Evolutionary conservation across 1,140 invertebrate genomes (phyloP), one percentile per base, ranked within the genome.

Genomic region (Drosophila takahashii): DNA sequence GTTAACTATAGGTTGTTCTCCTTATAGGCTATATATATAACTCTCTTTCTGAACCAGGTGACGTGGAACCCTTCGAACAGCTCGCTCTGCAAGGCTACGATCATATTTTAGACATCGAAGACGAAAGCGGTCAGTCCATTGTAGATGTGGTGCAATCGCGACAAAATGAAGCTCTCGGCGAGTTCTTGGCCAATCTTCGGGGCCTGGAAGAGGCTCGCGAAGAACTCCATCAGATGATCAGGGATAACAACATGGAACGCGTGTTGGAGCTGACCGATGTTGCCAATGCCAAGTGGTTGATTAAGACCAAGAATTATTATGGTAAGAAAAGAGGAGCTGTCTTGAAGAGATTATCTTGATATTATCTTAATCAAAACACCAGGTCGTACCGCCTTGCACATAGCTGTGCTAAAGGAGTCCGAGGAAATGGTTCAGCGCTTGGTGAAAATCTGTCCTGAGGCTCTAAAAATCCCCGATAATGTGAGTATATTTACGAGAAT

Each of bases 81-180:
- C 92, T 98, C 9, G 81, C 97, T 3, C 77, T 97, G 13, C 96
- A 97, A 93, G 97, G 97, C 3, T 98, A 98, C 83, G 96, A 97
- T 87, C 96, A 97, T 74, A 95, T 98, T 37, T 86, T 97, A n/a
- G 96, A 97, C 76, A 93, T 97, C 0, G 93, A 94, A 13, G 96
- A 97, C 71, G 94, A 95, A 27, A 94, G 94, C 5, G 94, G 94
- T 1, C 93, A 94, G 1, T 93, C 94, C 16, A 96, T 97, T 60
- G 89, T 95, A 0, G 95, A 96, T 41, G 93, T 96, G 10, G 94
- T 95, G 0, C 92, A 93, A 1, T 94, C 95, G 65, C 93, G 95
- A 39, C 94, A 94, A 16, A 94, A 95, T 48, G 92, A 94, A 2
- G 93, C 95, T 10, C 95, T 95, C 13, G 93, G 94, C 0, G 93